Evolutionary conservation across 2,888 invertebrate genomes (phyloP).

Genomic region (Lasioglossum vierecki): DNA sequence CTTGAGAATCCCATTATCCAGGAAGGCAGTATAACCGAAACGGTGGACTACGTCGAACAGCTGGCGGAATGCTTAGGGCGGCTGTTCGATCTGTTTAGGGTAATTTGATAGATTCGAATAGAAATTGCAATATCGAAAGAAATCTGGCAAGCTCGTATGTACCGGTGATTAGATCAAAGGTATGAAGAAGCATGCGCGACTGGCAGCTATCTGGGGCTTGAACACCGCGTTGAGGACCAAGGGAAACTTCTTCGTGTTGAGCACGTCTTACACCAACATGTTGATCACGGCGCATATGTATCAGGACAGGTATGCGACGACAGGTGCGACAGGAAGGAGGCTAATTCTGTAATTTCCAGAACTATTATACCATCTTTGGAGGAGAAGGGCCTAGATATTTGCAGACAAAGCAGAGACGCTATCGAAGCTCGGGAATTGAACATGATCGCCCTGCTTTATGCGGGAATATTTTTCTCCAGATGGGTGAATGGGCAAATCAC

Average conservation of each 20-base stretch:
- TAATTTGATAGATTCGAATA: constrained; percentile 62
- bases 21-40: constrained; percentile 77
- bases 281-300: constrained; percentile 81
- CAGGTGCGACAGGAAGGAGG: no score
- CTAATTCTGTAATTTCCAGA: constrained; percentile 53
- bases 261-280: constrained; percentile 86
- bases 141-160: not conserved
- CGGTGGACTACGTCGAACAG: constrained; percentile 83
- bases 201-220: constrained; percentile 87
- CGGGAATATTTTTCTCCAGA: constrained; percentile 83
- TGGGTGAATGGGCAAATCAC: constrained; percentile 81
- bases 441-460: constrained; percentile 83
- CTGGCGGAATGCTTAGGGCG: constrained; percentile 83
- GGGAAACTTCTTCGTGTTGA: constrained; percentile 85
- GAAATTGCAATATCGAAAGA: not conserved
- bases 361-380: constrained; percentile 80
- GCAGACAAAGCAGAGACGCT: constrained; percentile 79
- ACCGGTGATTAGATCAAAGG: constrained; percentile 71
- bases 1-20: constrained; percentile 49
- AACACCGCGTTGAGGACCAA: constrained; percentile 85
- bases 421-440: constrained; percentile 84
- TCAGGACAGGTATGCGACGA: constrained; percentile 67
- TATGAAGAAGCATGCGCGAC: constrained; percentile 84
- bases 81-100: constrained; percentile 83
- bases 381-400: constrained; percentile 82